Conservation (phyloP, 2,888 invertebrate genomes). For the Octodonta nipae region DNA sequence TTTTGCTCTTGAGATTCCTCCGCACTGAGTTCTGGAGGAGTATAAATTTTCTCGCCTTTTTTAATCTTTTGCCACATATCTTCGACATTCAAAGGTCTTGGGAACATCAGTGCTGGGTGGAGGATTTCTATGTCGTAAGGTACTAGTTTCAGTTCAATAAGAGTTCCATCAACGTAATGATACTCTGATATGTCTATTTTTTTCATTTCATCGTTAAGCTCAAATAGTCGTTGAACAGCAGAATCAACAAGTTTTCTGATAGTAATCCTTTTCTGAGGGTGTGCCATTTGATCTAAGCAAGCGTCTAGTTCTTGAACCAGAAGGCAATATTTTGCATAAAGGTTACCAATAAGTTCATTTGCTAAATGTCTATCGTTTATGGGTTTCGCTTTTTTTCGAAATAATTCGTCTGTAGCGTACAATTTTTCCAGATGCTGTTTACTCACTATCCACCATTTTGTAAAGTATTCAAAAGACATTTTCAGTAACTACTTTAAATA, state of each 20-base stretch:
- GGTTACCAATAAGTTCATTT: constrained; percentile 39
- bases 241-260: constrained; percentile 47
- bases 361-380: constrained; percentile 38
- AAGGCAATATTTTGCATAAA: constrained; percentile 41
- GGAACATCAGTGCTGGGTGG: constrained; percentile 48
- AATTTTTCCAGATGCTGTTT: constrained; percentile 33
- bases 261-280: constrained; percentile 45
- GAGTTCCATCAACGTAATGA: constrained; percentile 59
- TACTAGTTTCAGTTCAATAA: constrained; percentile 54
- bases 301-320: constrained; percentile 44
- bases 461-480: constrained; percentile 39
- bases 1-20: constrained; percentile 2
- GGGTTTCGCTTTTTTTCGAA: constrained; percentile 18
- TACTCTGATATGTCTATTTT: constrained; percentile 46
- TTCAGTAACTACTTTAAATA: neutral
- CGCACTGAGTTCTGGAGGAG: constrained; percentile 30
- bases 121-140: constrained; percentile 52
- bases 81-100: constrained; percentile 38
- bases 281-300: constrained; percentile 49
- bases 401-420: constrained; percentile 29
- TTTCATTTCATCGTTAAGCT: constrained; percentile 44
- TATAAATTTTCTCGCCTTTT: constrained; percentile 26
- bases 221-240: constrained; percentile 39
- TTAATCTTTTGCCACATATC: constrained; percentile 26
- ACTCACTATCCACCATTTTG: constrained; percentile 38